phyloP scores from a whole-genome alignment of 2,113 vertebrate species.

The Melospiza melodia region DNA sequence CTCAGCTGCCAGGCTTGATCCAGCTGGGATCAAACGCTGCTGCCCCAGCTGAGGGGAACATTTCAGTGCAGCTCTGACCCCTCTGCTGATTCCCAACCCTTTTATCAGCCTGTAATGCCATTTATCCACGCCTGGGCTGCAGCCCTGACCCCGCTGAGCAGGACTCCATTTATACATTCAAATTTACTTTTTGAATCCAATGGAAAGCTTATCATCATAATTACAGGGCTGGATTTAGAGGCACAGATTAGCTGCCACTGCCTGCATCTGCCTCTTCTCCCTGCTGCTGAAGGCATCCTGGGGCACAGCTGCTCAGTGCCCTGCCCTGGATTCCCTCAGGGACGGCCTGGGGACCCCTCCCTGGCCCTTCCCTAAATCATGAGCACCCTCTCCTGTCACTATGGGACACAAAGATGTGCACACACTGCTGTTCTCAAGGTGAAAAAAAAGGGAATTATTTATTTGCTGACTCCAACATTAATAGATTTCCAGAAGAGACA shows the following conservation, averaged over 20 bases:
- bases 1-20: not conserved
- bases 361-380: not conserved
- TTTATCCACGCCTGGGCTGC: not conserved
- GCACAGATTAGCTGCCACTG: not conserved
- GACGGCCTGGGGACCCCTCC: rapidly evolving
- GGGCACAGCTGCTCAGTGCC: not conserved
- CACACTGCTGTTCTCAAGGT: no score
- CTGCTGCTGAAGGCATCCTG: not conserved
- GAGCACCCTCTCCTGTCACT: conserved; percentile 51
- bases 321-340: not conserved
- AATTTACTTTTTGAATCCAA: not conserved
- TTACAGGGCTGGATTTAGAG: not conserved
- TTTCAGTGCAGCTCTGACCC: not conserved
- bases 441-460: no score
- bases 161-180: not conserved
- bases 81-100: not conserved
- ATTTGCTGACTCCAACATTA: no score
- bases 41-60: not conserved
- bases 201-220: not conserved
- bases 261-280: not conserved
- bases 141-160: not conserved
- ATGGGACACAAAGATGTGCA: no score
- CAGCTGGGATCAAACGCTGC: not conserved
- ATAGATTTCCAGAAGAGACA: no score
- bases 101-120: not conserved